Base-by-base conservation (phyloP, 2,797 vertebrate species). In the Coracias cyanogaster region DNA sequence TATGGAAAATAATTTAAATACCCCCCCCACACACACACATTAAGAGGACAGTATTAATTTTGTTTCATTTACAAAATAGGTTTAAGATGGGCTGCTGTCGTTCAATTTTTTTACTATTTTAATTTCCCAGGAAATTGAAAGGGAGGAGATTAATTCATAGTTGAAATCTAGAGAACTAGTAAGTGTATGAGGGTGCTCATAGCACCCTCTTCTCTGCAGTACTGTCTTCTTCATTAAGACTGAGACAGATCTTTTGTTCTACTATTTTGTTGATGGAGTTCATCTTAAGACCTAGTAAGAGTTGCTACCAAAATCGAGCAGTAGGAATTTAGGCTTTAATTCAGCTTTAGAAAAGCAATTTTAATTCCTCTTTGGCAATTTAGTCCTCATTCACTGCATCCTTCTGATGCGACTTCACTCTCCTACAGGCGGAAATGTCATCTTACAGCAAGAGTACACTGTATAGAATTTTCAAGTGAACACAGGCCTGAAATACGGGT, bases 311-410 rank as follows among this genome's bases (percentile, higher is more conserved):
- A 93, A 81, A 79, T 46, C 51, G 86, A 95, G 51, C 61, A 74
- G 21, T 41, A 86, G 10, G 49, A 90, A 81, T 28, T 89, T 41
- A 49, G 41, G 28, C 25, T 96, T 95, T 93, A 49, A 31, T 71
- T 92, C 76, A 65, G 25, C 7, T 84, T 88, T 80, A 92, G 64
- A 82, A 94, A 61, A 85, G n/a, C 64, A 85, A 41, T 85, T 96
- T 95, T 72, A 6, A 80, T 91, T 95, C 39, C 17, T 22, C 66
- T 87, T 45, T 92, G 72, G 60, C 71, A 64, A 19, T 86, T 93
- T 15, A 14, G 48, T 78, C 35, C 71, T 89, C 45, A 2, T 87
- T 96, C 57, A 33, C 48, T 58, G 37, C 69, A 84, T 45, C 54
- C 18, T 70, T 61, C 33, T 66, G 33, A 70, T 58, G 41, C 69